Evolutionary conservation across 2,113 vertebrate species (phyloP).

Genomic region (Erythrolamprus reginae): DNA sequence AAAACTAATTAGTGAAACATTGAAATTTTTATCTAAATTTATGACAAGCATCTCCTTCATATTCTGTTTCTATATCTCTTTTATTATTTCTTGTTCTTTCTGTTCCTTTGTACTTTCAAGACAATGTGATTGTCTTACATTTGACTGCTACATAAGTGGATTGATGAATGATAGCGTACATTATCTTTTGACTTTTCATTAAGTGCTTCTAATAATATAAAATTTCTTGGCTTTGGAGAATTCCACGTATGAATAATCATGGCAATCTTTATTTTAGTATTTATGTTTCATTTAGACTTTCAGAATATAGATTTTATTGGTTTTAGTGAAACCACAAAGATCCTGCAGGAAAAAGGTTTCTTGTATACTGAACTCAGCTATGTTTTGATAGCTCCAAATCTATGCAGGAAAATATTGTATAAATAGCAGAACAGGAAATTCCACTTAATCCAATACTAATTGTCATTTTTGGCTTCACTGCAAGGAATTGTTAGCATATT

Average conservation of each 20-base stretch:
- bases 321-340: constrained; percentile 5
- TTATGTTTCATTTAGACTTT: not conserved
- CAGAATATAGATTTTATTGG: not conserved
- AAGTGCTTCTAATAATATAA: not conserved
- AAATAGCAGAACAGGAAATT: constrained; percentile 42
- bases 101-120: not conserved
- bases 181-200: constrained; percentile 1
- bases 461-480: constrained; percentile 42
- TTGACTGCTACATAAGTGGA: not conserved
- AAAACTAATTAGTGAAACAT: not conserved
- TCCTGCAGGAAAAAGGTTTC: constrained; percentile 13
- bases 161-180: not conserved
- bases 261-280: constrained; percentile 9
- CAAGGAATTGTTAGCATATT: constrained; percentile 19
- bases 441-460: constrained; percentile 30
- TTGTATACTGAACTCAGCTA: constrained; percentile 13
- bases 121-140: not conserved
- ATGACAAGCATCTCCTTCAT: not conserved
- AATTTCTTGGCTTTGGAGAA: not conserved
- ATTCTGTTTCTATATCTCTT: not conserved
- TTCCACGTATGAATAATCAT: not conserved
- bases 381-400: constrained; percentile 36
- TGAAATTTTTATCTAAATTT: not conserved
- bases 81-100: not conserved
- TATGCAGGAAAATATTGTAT: constrained; percentile 29